Percentiles rank a stretch among this genome's conserved stretches.
These are phyloP conservation scores for Drosophila cognata DNA, from an alignment of 2,888 invertebrate species.

Conservation along the genomic window DNA sequence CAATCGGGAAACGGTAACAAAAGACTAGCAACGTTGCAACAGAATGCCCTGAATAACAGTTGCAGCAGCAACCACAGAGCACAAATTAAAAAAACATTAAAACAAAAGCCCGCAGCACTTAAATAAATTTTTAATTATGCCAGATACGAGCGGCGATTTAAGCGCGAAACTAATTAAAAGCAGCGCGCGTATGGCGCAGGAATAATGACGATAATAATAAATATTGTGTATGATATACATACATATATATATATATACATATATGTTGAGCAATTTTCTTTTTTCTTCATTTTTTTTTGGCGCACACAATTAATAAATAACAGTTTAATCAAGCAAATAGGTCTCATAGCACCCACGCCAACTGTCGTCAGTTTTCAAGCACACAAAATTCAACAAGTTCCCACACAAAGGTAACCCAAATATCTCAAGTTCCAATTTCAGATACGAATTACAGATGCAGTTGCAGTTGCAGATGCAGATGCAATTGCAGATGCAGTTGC, in stretches of 20 bases:
- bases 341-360: conserved; percentile 23
- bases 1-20: conserved; percentile 9
- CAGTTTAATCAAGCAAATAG: conserved; percentile 14
- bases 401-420: conserved; percentile 52
- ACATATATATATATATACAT: neutral
- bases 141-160: conserved; percentile 17
- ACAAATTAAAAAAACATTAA: conserved; percentile 9
- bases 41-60: conserved; percentile 13
- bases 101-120: conserved; percentile 15
- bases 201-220: conserved; percentile 4
- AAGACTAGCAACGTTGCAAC: neutral
- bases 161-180: conserved; percentile 52
- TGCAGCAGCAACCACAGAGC: conserved; percentile 1
- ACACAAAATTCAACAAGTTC: conserved; percentile 38
- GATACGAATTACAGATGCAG: conserved; percentile 3
- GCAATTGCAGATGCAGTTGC: conserved; percentile 5
- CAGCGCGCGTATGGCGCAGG: conserved; percentile 12
- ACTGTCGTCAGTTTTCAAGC: conserved; percentile 15
- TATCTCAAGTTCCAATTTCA: conserved; percentile 24
- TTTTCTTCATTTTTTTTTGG: conserved; percentile 7
- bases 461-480: conserved; percentile 5
- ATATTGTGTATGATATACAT: too few relatives aligned
- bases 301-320: conserved; percentile 16
- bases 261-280: conserved; percentile 1
- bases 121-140: conserved; percentile 41